Evolutionary conservation across 2,113 vertebrate genomes (phyloP).

Genomic region (Neolamprologus modestus): DNA sequence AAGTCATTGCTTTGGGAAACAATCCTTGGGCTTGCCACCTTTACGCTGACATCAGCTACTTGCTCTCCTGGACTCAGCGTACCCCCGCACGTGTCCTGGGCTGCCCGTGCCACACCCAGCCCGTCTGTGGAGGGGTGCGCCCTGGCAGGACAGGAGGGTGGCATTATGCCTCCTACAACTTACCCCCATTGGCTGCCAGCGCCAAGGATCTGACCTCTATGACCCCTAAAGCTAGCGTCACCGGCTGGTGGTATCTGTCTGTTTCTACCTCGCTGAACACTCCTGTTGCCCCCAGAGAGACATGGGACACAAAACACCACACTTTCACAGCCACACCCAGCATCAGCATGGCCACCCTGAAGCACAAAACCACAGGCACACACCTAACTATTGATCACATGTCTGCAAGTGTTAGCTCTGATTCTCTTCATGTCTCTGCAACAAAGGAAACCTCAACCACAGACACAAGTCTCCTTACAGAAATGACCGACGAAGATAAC

Average conservation of each 20-base stretch:
- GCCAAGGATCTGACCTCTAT: conserved; percentile 8
- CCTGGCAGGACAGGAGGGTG: conserved; percentile 40
- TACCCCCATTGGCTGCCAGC: conserved; percentile 37
- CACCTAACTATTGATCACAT: neutral
- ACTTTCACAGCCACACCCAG: neutral
- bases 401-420: neutral
- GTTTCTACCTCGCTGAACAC: conserved; percentile 21
- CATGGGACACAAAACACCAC: neutral
- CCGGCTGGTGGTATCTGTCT: conserved; percentile 33
- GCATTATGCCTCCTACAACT: conserved; percentile 63
- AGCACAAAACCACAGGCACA: neutral
- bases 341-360: neutral
- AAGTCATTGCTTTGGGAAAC: conserved; percentile 78
- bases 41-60: conserved; percentile 65
- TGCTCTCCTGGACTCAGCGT: conserved; percentile 77
- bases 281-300: neutral
- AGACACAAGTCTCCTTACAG: neutral
- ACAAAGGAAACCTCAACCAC: neutral
- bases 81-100: conserved; percentile 74
- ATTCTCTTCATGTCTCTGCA: neutral
- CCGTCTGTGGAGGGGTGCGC: conserved; percentile 50
- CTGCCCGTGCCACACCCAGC: conserved; percentile 76
- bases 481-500: neutral
- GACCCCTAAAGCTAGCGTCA: conserved; percentile 15
- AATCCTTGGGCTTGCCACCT: conserved; percentile 90